A percentile compares a stretch with the other conserved stretches of the same genome.
Conservation (phyloP, 2,888 invertebrate genomes). For the Artemia sinica region DNA sequence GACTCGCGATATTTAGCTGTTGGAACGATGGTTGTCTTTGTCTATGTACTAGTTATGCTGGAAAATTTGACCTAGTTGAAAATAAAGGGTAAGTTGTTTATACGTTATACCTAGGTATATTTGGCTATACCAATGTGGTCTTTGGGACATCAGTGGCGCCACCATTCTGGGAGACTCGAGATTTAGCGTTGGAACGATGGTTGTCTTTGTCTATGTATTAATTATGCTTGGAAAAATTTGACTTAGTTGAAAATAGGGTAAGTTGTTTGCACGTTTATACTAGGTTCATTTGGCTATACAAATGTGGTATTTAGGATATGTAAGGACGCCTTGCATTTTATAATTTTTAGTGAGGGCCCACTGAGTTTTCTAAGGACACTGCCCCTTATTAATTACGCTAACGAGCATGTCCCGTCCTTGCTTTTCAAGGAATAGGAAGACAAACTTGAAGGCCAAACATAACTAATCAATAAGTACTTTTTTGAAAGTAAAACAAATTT, state of each 20-base stretch:
- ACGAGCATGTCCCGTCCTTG: no score
- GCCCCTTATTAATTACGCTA: no score
- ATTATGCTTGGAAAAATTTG: constrained; percentile 53
- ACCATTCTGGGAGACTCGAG: constrained; percentile 54
- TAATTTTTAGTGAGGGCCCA: no score
- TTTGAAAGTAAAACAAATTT: no score
- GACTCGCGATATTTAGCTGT: constrained; percentile 49
- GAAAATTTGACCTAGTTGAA: constrained; percentile 55
- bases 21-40: constrained; percentile 51
- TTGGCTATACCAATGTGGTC: constrained; percentile 29
- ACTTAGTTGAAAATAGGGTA: constrained; percentile 53
- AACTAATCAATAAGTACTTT: no score
- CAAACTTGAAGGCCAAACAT: no score
- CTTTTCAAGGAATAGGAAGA: no score
- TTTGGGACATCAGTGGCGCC: constrained; percentile 53
- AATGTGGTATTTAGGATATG: no score
- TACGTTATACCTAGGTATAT: no score
- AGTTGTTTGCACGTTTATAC: constrained; percentile 22
- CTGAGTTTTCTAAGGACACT: no score
- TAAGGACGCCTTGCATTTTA: no score
- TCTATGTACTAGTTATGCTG: constrained; percentile 52
- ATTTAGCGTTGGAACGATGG: constrained; percentile 44
- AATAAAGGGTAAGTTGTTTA: constrained; percentile 39
- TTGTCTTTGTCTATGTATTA: constrained; percentile 57
- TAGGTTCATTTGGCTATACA: no score